Evolutionary conservation across 2,113 vertebrate genomes (phyloP), one percentile per base, ranked within the genome.

Genomic region (Ramphastos sulfuratus): DNA sequence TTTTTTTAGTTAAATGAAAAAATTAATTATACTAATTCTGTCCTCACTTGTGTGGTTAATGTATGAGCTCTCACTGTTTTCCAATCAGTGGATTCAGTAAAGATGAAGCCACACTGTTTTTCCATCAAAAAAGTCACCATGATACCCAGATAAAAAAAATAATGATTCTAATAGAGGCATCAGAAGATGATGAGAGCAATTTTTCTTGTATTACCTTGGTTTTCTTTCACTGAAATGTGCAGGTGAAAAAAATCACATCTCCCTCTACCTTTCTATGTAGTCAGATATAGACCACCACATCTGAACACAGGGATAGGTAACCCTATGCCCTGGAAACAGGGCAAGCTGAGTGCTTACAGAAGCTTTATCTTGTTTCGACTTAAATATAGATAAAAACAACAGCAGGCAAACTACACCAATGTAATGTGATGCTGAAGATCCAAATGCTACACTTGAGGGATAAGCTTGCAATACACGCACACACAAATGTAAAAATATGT

Each of bases 71-170:
- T 55, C 31, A 54, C 33, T 56, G 20, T n/a, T 91, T 89, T 75
- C 65, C 87, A 54, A 85, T 81, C 25, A 84, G 28, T 46, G 12
- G n/a, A 66, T 65, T 83, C 65, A 75, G 48, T 60, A 74, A 83
- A 70, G 30, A 83, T 61, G 44, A 94, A 74, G 48, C 20, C 54
- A 64, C 31, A 28, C 23, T 77, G 52, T 4, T 87, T 87, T 92
- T 69, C 48, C 54, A 81, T 83, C 69, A 81, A 73, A 92, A 92
- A 94, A 86, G 61, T 69, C 76, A 28, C 85, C 64, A 33, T 37
- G 42, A 69, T 69, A 91, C 20, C 87, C 79, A 86, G 65, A 91
- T 78, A 54, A 27, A 93, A 78, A 21, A 78, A 95, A 21, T 50
- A 28, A 46, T 46, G 39, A 73, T 58, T 54, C 61, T 64, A 81